These are phyloP conservation scores for Silurus glanis DNA, from an alignment of 2,113 vertebrate species.

Conservation along the genomic window DNA sequence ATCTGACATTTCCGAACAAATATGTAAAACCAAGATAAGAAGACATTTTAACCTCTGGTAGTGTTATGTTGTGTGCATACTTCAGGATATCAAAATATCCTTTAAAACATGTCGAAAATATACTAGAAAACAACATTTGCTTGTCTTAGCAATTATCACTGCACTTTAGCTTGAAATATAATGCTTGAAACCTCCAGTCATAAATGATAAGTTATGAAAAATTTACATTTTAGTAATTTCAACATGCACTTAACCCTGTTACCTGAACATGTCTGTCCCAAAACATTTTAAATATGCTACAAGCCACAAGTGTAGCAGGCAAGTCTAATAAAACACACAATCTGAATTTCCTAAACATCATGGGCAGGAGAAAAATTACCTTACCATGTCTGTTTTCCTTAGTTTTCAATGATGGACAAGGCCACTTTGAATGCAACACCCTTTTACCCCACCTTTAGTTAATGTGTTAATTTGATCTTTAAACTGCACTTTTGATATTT, in stretches of 20 bases:
- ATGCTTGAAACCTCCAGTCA: background rate
- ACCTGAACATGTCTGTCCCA: background rate
- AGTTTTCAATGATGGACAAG: background rate
- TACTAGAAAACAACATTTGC: too few relatives aligned
- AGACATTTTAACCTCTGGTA: too few relatives aligned
- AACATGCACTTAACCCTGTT: background rate
- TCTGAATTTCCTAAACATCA: background rate
- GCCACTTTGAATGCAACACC: background rate
- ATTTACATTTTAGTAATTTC: background rate
- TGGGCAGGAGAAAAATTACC: background rate
- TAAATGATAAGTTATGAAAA: background rate
- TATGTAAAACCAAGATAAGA: too few relatives aligned
- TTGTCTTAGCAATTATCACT: too few relatives aligned
- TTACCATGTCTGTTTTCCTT: background rate
- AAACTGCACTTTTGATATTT: background rate
- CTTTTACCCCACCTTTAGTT: background rate
- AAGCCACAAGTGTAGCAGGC: background rate
- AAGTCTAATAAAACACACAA: background rate
- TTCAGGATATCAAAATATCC: too few relatives aligned
- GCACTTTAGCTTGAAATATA: too few relatives aligned
- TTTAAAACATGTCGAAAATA: too few relatives aligned
- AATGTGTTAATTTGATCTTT: background rate
- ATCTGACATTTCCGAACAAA: too few relatives aligned
- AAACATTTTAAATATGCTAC: background rate
- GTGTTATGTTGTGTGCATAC: too few relatives aligned